Conservation (phyloP, 2,113 vertebrate species). For the Thamnophis sirtalis region DNA sequence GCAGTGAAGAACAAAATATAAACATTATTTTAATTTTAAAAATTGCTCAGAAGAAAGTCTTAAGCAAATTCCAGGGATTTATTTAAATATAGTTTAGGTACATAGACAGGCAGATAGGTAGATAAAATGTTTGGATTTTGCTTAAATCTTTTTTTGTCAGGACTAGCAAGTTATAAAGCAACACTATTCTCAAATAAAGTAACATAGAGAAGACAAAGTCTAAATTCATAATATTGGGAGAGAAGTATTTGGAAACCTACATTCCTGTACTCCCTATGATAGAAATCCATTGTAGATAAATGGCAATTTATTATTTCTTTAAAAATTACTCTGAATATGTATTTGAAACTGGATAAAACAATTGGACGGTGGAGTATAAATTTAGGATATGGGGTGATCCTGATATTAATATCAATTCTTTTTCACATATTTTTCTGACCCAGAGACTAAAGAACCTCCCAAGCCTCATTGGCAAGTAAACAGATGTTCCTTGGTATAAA, state of each 20-base stretch:
- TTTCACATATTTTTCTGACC: not conserved
- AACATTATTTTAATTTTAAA: not conserved
- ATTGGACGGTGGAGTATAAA: not conserved
- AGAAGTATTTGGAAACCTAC: not conserved
- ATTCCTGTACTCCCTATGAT: not conserved
- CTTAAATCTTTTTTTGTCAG: not conserved
- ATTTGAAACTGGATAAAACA: not conserved
- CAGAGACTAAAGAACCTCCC: not conserved
- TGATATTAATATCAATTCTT: not conserved
- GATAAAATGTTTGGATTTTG: not conserved
- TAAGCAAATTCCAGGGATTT: not conserved
- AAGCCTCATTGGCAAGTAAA: not conserved
- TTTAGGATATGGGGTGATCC: not conserved
- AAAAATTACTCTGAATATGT: not conserved
- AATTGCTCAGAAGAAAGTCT: not conserved
- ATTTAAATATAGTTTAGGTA: not conserved
- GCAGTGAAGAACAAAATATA: not conserved
- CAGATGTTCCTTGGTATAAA: not conserved
- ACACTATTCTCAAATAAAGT: not conserved
- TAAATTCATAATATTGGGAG: not conserved
- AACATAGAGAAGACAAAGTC: not conserved
- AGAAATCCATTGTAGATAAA: not conserved
- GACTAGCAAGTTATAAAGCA: not conserved
- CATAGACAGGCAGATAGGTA: not conserved
- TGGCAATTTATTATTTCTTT: not conserved